Conservation (phyloP, 37 sponge, comb jelly and placozoan species). For the Lycopodina hypogea region DNA sequence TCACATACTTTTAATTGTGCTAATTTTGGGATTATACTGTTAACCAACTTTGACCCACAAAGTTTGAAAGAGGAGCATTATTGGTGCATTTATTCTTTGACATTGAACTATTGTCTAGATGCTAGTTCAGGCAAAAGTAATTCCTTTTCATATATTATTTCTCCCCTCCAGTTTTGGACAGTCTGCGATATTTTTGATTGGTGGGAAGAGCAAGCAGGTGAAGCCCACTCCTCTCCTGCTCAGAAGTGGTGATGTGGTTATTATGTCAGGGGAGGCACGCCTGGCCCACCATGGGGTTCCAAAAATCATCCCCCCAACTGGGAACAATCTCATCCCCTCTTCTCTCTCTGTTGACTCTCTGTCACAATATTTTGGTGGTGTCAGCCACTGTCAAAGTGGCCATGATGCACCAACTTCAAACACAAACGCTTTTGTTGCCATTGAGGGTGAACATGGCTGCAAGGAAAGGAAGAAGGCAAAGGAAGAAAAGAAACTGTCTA, state of each 20-base stretch:
- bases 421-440: not conserved
- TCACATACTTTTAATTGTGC: too few species aligned
- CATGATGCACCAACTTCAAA: not conserved
- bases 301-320: slow-evolving; percentile 48
- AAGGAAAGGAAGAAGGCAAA: not conserved
- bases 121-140: too few species aligned
- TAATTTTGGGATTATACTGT: too few species aligned
- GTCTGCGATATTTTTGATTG: slow-evolving; percentile 87
- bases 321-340: slow-evolving; percentile 4
- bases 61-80: too few species aligned
- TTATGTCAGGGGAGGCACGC: slow-evolving; percentile 80
- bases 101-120: too few species aligned
- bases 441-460: not conserved
- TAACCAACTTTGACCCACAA: too few species aligned
- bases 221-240: slow-evolving; percentile 66
- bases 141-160: too few species aligned
- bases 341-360: slow-evolving; percentile 17
- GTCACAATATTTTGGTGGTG: not conserved
- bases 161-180: slow-evolving; percentile 76
- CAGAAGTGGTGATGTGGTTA: slow-evolving; percentile 83
- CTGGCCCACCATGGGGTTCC: slow-evolving; percentile 90
- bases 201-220: slow-evolving; percentile 63
- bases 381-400: not conserved
- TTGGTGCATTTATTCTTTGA: too few species aligned
- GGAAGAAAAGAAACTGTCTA: not conserved